Base-by-base conservation (phyloP, 2,113 vertebrate species). In the Zingel zingel region DNA sequence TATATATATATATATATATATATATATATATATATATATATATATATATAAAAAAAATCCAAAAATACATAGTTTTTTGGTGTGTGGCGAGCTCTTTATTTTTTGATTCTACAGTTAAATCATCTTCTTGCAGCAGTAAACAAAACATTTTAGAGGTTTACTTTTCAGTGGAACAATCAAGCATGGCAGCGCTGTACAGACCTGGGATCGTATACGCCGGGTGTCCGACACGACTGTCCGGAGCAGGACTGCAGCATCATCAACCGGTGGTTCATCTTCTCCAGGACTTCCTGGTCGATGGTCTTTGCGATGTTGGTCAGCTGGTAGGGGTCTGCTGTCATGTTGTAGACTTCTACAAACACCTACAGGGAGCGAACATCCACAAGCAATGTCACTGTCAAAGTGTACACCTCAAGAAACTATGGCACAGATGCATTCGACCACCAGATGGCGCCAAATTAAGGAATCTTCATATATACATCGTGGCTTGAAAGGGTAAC, bases 211-310 rank as follows among this genome's bases (percentile, higher is more conserved):
- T 97, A 98, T 10, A 97, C 95, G 0, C 98, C 98, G 14, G 97
- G 97, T 0, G 96, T 97, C 30, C 96, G 96, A 72, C 98, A 99
- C 0, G 96, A 95, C 47, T 94, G 93, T 67, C 96, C 97, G 0
- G 97, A 93, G 89, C 98, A 99, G 66, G 98, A 99, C 94, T 99
- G 98, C 68, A 99, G 88, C 96, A 99, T 98, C 98, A 99, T 99
- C n/a, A 99, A 88, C 11, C 98, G 95, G 58, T 99, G 98, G 91
- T 99, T 99, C 98, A 99, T 99, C 94, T 98, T 98, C 65, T 98
- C 98, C 86, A 99, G 92, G n/a, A 99, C 95, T 86, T 99, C 98
- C 69, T 98, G 97, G 83, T 99, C 98, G 58, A 99, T 97, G 57
- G 93, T 97, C 91, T 97, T 99, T 65, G 97, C 98, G 51, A 99